These are phyloP conservation scores for Onychomys torridus DNA, from an alignment of 2,797 vertebrate species.

Conservation along the genomic window DNA sequence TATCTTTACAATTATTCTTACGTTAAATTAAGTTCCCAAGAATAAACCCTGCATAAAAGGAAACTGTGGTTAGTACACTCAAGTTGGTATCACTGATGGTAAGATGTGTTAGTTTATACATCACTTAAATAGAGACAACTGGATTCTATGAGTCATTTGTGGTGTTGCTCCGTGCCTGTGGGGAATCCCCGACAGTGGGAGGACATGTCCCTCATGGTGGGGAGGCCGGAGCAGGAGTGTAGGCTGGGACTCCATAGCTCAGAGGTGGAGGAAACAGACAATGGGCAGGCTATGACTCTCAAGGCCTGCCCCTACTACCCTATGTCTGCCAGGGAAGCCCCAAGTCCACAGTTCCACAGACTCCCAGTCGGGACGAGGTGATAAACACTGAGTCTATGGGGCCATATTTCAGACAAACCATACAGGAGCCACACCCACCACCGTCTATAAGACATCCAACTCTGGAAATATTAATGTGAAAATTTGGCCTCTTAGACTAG, in stretches of 20 bases:
- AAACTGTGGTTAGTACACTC: background rate
- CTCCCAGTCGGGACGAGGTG: background rate
- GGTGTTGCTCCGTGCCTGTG: background rate
- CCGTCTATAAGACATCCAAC: background rate
- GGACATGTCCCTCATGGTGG: background rate
- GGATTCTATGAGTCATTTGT: too few relatives aligned
- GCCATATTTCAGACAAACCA: background rate
- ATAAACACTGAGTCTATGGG: background rate
- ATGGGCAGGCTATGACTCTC: background rate
- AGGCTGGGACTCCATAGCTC: background rate
- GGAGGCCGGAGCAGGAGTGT: background rate
- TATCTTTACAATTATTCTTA: conserved; percentile 52
- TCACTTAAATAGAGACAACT: background rate
- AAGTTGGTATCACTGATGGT: background rate
- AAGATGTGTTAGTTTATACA: background rate
- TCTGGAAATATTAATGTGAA: conserved; percentile 12
- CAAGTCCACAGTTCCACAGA: background rate
- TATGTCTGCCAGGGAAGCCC: background rate
- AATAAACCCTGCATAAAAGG: background rate
- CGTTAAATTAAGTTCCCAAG: conserved; percentile 4
- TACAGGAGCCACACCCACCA: background rate
- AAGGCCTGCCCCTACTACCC: background rate
- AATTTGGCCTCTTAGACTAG: background rate
- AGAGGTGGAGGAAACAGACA: background rate
- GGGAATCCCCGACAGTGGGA: too few relatives aligned